Evolutionary conservation across 2,888 invertebrate species (phyloP).

Genomic region (Nudaria mundana): DNA sequence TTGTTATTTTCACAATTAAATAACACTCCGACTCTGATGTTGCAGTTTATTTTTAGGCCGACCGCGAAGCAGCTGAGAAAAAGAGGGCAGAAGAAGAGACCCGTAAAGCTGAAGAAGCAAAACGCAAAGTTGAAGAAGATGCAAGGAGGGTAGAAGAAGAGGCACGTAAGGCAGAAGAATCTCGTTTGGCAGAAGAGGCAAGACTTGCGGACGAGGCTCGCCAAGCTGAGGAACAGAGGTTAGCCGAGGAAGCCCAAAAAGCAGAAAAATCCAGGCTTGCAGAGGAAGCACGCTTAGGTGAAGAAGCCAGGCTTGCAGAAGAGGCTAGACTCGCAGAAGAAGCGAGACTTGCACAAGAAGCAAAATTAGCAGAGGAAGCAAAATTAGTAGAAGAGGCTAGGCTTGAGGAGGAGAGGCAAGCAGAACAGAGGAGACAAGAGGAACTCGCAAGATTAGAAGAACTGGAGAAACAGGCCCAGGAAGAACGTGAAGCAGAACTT

Average conservation of each 20-base stretch:
- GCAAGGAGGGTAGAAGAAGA: constrained; percentile 73
- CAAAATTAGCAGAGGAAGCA: constrained; percentile 53
- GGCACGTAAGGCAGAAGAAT: constrained; percentile 68
- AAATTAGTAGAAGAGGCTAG: constrained; percentile 65
- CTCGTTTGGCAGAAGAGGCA: constrained; percentile 66
- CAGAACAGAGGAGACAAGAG: constrained; percentile 79
- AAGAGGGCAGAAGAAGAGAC: constrained; percentile 81
- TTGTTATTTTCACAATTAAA: not conserved
- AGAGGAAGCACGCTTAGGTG: constrained; percentile 43
- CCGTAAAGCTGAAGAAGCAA: constrained; percentile 73
- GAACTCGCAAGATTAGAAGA: constrained; percentile 80
- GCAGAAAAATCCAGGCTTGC: constrained; percentile 63
- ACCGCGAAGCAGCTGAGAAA: constrained; percentile 67
- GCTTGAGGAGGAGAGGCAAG: constrained; percentile 66
- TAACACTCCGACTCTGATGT: not conserved
- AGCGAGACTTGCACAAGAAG: constrained; percentile 68
- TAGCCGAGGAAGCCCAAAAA: constrained; percentile 60
- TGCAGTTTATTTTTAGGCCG: constrained; percentile 42
- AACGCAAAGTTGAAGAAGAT: constrained; percentile 74
- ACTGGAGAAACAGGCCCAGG: constrained; percentile 82
- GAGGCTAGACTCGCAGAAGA: constrained; percentile 74
- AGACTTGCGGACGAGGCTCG: constrained; percentile 60
- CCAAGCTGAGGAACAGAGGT: constrained; percentile 62
- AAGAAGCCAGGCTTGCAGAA: constrained; percentile 51
- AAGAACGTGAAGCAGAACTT: constrained; percentile 84